A percentile compares a stretch with the other conserved stretches of the same genome.
These are phyloP conservation scores for Gymnoscopelus microlampas DNA, from an alignment of 2,797 vertebrate genomes.

Conservation along the genomic window DNA sequence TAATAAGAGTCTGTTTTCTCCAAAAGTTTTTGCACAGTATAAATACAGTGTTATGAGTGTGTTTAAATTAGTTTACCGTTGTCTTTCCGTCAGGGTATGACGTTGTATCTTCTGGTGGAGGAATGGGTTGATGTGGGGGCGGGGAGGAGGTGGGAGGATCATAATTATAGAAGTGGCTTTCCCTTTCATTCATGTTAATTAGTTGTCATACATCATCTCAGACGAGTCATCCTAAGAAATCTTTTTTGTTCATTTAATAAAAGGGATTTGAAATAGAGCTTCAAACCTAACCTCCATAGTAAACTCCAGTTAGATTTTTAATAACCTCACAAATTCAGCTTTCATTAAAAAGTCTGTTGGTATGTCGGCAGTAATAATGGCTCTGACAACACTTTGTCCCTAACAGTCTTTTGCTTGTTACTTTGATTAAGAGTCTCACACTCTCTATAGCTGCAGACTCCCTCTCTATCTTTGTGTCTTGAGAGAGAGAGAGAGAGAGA, in stretches of 20 bases:
- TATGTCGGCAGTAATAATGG: not conserved
- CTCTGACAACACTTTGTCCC: not conserved
- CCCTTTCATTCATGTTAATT: conserved; percentile 61
- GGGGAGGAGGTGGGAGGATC: conserved; percentile 1
- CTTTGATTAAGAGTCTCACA: not conserved
- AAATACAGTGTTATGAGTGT: not conserved
- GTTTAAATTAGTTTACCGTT: not conserved
- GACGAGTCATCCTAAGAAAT: not conserved
- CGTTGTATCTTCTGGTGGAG: conserved; percentile 4
- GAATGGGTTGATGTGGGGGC: not conserved
- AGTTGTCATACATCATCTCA: conserved; percentile 49
- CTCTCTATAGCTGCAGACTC: no score
- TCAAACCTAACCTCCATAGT: conserved; percentile 38
- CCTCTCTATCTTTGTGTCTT: no score
- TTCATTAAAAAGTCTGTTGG: conserved; percentile 38
- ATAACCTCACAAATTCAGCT: conserved; percentile 38
- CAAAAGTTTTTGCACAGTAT: not conserved
- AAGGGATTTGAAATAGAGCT: conserved; percentile 28
- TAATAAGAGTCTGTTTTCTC: conserved; percentile 25
- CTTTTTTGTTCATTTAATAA: conserved; percentile 21
- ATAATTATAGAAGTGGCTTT: conserved; percentile 31
- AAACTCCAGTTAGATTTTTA: conserved; percentile 35
- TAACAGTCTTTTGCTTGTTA: not conserved
- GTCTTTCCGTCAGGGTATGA: conserved; percentile 10
- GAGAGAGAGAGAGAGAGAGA: no score